Conservation (phyloP, 2,888 invertebrate genomes). For the Noctuana brunneofusca region DNA sequence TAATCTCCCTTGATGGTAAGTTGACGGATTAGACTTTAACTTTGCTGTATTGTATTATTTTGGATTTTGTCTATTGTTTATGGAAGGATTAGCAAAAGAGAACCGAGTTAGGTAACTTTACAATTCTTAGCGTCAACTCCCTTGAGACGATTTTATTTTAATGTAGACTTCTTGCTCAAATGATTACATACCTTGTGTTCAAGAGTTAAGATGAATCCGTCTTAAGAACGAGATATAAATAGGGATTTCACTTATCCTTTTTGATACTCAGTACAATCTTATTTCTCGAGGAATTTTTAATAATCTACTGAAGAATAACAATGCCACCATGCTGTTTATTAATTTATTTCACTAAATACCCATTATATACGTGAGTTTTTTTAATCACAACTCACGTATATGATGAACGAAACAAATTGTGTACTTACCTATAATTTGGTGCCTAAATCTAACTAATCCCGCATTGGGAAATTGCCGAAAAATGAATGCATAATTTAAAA, state of each 20-base stretch:
- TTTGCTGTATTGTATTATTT: conserved; percentile 2
- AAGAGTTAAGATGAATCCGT: conserved; percentile 3
- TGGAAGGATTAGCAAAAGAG: conserved; percentile 11
- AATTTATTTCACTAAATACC: no score
- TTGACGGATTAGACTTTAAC: conserved; percentile 38
- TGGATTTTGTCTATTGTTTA: conserved; percentile 4
- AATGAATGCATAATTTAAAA: conserved; percentile 17
- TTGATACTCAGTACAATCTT: background rate
- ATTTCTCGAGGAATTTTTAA: background rate
- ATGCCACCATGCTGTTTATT: no score
- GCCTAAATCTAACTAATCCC: conserved; percentile 9
- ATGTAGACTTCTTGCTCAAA: conserved; percentile 3
- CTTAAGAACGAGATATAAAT: background rate
- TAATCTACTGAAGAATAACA: no score
- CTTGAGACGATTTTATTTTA: conserved; percentile 10
- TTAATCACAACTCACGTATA: no score
- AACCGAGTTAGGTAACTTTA: conserved; percentile 12
- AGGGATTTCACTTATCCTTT: background rate
- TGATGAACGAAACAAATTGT: no score
- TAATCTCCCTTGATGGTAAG: conserved; percentile 91
- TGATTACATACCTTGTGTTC: conserved; percentile 1
- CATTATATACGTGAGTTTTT: no score
- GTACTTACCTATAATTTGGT: background rate
- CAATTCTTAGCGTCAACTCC: background rate
- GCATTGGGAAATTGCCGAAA: conserved; percentile 2